Base-by-base conservation (phyloP, 2,888 invertebrate genomes). In the Oasisia sp. region DNA sequence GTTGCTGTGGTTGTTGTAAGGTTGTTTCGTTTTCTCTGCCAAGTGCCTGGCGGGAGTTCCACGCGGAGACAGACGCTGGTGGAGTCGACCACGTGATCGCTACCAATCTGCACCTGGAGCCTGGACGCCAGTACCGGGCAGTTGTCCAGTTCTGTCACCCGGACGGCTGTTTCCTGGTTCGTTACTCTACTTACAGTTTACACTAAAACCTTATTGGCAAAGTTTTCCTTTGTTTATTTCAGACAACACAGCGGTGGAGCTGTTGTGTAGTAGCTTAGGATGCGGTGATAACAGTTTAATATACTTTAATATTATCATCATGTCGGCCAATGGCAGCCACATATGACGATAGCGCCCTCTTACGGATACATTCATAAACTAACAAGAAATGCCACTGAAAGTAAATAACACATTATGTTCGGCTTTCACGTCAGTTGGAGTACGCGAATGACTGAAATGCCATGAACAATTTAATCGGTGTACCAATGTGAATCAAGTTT, bases 91-190 rank as follows among this genome's bases (percentile, higher is more conserved):
- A 74, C 74, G 74, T 74, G 74, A 27, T 74, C 74, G 74, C 27
- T 5, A 74, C 74, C 14, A 27, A 74, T 74, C 74, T 74, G 14
- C 74, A 74, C 74, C 27, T 74, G 74, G 74, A 74, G n/a, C 74
- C 74, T 74, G 74, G 74, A 74, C 74, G 27, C 74, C 14, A 14
- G 74, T 74, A 74, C n/a, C 74, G 74, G 74, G 27, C 74, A 74
- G 74, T 74, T 74, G 74, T 74, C 27, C 74, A 74, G 74, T 74
- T 74, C 74, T 74, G 74, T 74, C 74, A 74, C 27, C 74, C 74
- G 19, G 74, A n/a, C n/a, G 74, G 74, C 74, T 74, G 74, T 19
- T 74, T 74, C 74, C 74, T 74, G 74, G 74, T 74, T 74, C 74
- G 74, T 74, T n/a, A 19, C 27, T 27, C 74, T 19, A 19, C n/a